These are phyloP conservation scores for Patiria pectinifera DNA, from an alignment of 53 echinoderm and acorn worm genomes.

Conservation along the genomic window DNA sequence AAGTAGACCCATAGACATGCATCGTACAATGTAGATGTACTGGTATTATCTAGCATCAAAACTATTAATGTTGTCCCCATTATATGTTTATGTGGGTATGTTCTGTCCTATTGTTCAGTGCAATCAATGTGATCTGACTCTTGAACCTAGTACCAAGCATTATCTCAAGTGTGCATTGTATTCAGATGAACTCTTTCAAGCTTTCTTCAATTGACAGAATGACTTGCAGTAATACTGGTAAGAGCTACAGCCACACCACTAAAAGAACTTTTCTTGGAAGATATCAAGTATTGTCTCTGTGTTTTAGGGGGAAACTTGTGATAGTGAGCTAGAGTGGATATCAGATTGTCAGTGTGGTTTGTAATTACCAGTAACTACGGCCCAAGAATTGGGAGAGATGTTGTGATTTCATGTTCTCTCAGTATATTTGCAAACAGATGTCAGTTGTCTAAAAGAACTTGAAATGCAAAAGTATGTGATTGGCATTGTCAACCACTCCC, in stretches of 20 bases:
- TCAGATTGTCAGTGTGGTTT: no score
- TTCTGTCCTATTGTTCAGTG: not conserved
- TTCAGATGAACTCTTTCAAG: conserved; percentile 6
- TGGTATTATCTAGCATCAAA: no score
- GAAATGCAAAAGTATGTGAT: no score
- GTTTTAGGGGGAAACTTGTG: no score
- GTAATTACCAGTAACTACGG: no score
- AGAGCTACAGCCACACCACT: not conserved
- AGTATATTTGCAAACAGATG: not conserved
- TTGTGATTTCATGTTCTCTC: not conserved
- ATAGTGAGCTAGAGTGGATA: no score
- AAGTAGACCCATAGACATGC: no score
- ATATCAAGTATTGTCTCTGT: no score
- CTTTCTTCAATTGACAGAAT: not conserved
- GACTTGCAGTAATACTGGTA: not conserved
- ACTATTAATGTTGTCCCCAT: not conserved
- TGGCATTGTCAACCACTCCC: no score
- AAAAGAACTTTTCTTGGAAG: not conserved
- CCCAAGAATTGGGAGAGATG: no score
- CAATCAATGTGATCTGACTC: not conserved
- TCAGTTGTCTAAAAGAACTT: no score
- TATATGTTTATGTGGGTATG: not conserved
- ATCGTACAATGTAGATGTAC: no score
- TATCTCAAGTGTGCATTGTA: conserved; percentile 1
- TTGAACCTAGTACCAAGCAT: not conserved